Evolutionary conservation across 1,140 invertebrate genomes (phyloP).

Genomic region (Atta colombica): DNA sequence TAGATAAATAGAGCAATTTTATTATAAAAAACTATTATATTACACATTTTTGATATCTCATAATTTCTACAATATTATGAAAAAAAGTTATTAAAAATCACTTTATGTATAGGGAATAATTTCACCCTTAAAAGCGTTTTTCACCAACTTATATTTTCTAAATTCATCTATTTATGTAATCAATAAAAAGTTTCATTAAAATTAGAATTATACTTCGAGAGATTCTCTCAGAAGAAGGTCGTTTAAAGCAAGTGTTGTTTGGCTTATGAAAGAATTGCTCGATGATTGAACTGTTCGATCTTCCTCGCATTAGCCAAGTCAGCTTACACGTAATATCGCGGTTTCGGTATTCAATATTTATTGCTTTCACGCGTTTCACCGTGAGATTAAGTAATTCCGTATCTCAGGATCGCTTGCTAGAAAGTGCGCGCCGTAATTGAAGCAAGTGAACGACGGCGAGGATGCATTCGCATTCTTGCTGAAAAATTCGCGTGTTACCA

Average conservation of each 20-base stretch:
- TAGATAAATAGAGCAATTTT: too few relatives aligned
- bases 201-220: too few relatives aligned
- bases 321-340: conserved; percentile 7
- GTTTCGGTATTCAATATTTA: conserved; percentile 43
- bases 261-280: neutral
- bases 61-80: too few relatives aligned
- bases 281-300: neutral
- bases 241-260: neutral
- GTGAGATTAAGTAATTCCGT: conserved; percentile 22
- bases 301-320: neutral
- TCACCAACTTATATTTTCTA: too few relatives aligned
- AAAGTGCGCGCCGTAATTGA: conserved; percentile 22
- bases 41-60: too few relatives aligned
- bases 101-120: too few relatives aligned
- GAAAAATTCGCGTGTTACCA: conserved; percentile 23
- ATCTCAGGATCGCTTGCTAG: neutral
- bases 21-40: too few relatives aligned
- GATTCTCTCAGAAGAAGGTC: neutral
- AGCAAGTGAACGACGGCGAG: neutral
- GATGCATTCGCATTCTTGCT: neutral
- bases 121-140: too few relatives aligned
- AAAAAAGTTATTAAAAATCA: too few relatives aligned
- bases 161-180: too few relatives aligned
- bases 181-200: too few relatives aligned
- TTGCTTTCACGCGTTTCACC: conserved; percentile 50